These are phyloP conservation scores for Erynnis tages DNA, from an alignment of 2,888 invertebrate genomes.

Conservation along the genomic window DNA sequence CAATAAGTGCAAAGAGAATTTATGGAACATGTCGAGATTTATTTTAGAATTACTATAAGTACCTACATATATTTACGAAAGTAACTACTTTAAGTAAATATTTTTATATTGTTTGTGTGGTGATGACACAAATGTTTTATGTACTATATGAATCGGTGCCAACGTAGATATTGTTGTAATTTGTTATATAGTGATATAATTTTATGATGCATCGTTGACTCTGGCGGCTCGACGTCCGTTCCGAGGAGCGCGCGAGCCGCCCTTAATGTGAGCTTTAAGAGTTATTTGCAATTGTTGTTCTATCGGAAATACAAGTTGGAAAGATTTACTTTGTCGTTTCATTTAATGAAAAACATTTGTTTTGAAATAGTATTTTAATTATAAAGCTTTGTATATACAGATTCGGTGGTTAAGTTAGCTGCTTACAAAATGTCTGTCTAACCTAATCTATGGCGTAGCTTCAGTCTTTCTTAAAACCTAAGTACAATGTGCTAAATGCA, in stretches of 20 bases:
- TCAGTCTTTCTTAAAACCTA: constrained; percentile 17
- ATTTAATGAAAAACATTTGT: constrained; percentile 32
- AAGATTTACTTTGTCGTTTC: constrained; percentile 44
- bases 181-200: constrained; percentile 79
- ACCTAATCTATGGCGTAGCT: constrained; percentile 21
- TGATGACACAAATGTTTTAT: constrained; percentile 73
- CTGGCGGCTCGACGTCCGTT: constrained; percentile 57
- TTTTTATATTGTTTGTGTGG: constrained; percentile 76
- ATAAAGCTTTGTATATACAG: constrained; percentile 2
- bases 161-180: constrained; percentile 80
- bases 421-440: constrained; percentile 1
- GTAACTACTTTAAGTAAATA: constrained; percentile 72
- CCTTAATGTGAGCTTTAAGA: constrained; percentile 63
- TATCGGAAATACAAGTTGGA: constrained; percentile 76
- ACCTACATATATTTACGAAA: constrained; percentile 61
- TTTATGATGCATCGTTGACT: constrained; percentile 75
- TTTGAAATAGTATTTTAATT: background rate
- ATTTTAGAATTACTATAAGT: constrained; percentile 68
- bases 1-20: constrained; percentile 68
- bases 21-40: constrained; percentile 75
- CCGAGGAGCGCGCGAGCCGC: constrained; percentile 38
- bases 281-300: constrained; percentile 77
- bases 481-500: background rate
- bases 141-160: constrained; percentile 76
- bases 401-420: constrained; percentile 1